Evolutionary conservation across 2,888 invertebrate genomes (phyloP).

Genomic region (Dicyrtoma fusca): DNA sequence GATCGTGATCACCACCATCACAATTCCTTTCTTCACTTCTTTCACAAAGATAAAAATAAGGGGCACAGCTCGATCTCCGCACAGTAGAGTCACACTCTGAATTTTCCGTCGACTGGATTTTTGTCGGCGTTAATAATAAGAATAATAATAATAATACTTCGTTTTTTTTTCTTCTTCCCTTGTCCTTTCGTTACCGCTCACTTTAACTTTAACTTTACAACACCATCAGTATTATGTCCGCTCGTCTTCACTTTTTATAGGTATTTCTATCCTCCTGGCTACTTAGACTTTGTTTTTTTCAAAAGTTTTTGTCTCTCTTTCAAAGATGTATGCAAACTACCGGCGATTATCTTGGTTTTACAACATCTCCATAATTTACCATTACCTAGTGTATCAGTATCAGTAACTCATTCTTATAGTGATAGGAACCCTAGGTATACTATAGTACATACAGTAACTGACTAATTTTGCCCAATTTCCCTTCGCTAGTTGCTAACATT

Average conservation of each 20-base stretch:
- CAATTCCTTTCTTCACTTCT: constrained; percentile 11
- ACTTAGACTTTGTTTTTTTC: not conserved
- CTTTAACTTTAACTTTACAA: not conserved
- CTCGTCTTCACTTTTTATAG: not conserved
- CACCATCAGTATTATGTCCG: not conserved
- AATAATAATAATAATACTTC: not conserved
- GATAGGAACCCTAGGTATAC: no score
- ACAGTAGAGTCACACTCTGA: not conserved
- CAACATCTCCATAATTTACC: no score
- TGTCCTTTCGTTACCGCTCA: not conserved
- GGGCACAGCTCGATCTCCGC: not conserved
- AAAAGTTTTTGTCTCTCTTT: not conserved
- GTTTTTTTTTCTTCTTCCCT: not conserved
- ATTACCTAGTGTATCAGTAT: no score
- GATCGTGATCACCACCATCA: constrained; percentile 57
- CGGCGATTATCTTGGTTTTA: no score
- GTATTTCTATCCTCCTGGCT: no score
- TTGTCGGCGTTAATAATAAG: not conserved
- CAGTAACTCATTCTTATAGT: no score
- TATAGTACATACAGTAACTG: no score
- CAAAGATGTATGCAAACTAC: not conserved
- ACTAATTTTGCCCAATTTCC: no score
- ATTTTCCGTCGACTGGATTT: constrained; percentile 1
- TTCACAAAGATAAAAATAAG: not conserved
- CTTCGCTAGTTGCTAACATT: no score